Percentiles rank a stretch among this genome's conserved stretches.
Evolutionary conservation across 2,888 invertebrate species (phyloP).

Genomic region (Homarus gammarus): DNA sequence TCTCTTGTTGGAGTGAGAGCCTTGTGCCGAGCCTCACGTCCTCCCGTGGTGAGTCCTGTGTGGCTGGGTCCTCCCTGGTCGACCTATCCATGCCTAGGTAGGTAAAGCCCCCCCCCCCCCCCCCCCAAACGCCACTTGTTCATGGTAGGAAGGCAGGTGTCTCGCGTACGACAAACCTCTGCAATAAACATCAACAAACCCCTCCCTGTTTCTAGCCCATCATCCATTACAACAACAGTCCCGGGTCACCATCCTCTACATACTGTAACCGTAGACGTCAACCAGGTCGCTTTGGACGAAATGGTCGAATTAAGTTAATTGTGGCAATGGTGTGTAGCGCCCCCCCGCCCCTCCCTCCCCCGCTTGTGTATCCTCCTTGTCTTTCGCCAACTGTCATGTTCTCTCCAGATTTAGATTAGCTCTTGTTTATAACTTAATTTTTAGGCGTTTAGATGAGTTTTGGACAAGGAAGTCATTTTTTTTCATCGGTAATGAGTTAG

Average conservation of each 20-base stretch:
- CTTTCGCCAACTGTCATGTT: constrained; percentile 41
- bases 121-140: constrained; percentile 36
- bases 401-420: constrained; percentile 21
- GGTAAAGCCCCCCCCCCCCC: background rate
- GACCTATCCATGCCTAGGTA: background rate
- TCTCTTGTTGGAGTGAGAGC: too few species aligned
- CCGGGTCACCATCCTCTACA: background rate
- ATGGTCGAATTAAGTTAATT: constrained; percentile 65
- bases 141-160: constrained; percentile 29
- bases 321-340: constrained; percentile 58
- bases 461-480: background rate
- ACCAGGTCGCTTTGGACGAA: constrained; percentile 45
- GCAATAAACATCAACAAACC: background rate
- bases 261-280: background rate
- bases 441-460: background rate
- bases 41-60: too few species aligned
- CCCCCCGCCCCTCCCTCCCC: constrained; percentile 22
- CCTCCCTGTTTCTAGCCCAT: background rate
- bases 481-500: background rate
- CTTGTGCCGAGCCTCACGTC: too few species aligned
- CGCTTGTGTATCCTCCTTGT: constrained; percentile 37
- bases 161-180: background rate
- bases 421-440: background rate
- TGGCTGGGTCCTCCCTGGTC: background rate
- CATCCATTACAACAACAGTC: background rate